Evolutionary conservation across 2,113 vertebrate genomes (phyloP), one percentile per base, ranked within the genome.

Genomic region (Myotis lucifugus): DNA sequence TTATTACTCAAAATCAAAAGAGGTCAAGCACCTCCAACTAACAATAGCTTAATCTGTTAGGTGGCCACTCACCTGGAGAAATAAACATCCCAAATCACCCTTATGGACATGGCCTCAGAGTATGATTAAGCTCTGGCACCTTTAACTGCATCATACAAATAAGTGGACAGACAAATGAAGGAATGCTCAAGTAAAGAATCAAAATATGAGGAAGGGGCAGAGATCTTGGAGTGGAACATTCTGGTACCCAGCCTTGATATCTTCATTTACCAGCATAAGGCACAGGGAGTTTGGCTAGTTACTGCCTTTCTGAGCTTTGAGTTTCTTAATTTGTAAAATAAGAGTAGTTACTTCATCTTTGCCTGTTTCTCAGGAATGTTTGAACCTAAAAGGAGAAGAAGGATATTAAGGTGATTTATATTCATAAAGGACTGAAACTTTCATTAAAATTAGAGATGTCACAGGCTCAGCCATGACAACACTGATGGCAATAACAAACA

Each of bases 101-200:
- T 85, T 8, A 15, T 59, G 69, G n/a, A 85, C 11, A 5, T 29
- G 25, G 11, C 8, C 8, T 91, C 61, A 82, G 56, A 61, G 29
- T 59, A 67, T 72, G 40, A 64, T 6, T 83, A 21, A 29, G 23
- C 18, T 79, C 19, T 50, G 78, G 5, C 19, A 48, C 56, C 17
- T 72, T 76, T 81, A 40, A n/a, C 61, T 59, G 37, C 8, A 34
- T 73, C 27, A 82, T 27, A 77, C 25, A 86, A 81, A 32, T 85
- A 94, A 85, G 21, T 48, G 32, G 11, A 64, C n/a, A 89, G 32
- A 59, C 12, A 76, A 88, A 76, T 25, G 64, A 84, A 93, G 66
- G 81, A 76, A 83, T 59, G 67, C 21, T 90, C 66, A 95, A 78
- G 48, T 74, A 74, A 87, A 74, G n/a, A 85, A 82, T n/a, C 1